Percentiles rank a stretch among this genome's conserved stretches.
These are phyloP conservation scores for Rhyacophila brunnea DNA, from an alignment of 1,140 invertebrate species.

Conservation along the genomic window DNA sequence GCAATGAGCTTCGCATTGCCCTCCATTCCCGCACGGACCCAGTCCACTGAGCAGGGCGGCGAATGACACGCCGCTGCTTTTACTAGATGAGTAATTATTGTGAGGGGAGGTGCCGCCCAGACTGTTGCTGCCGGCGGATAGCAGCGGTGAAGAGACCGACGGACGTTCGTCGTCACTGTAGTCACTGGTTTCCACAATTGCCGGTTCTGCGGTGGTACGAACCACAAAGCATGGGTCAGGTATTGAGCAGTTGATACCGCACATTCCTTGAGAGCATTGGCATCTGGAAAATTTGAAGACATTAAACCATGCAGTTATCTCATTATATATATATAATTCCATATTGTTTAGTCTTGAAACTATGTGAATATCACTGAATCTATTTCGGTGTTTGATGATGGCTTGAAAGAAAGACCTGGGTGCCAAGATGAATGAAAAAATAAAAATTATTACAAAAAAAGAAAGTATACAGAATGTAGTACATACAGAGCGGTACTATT, in stretches of 20 bases:
- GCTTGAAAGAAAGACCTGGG: no score
- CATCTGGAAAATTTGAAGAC: slow-evolving; percentile 43
- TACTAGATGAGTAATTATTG: neutral
- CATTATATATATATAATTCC: neutral
- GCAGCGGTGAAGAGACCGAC: neutral
- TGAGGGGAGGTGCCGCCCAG: slow-evolving; percentile 20
- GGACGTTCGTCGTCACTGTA: no score
- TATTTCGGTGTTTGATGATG: no score
- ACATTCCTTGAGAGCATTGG: slow-evolving; percentile 59
- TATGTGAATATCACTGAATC: no score
- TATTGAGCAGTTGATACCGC: slow-evolving; percentile 70
- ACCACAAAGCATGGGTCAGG: slow-evolving; percentile 63
- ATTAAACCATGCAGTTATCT: neutral
- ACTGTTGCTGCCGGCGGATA: neutral
- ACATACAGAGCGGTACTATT: no score
- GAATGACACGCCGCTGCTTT: neutral
- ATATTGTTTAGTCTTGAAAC: no score
- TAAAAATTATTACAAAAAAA: no score
- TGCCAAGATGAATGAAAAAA: no score
- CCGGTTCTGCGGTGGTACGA: neutral
- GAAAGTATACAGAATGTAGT: no score
- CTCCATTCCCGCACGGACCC: slow-evolving; percentile 66
- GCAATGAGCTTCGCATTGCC: slow-evolving; percentile 64
- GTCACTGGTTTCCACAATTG: no score
- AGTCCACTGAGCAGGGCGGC: slow-evolving; percentile 18